Base-by-base conservation (phyloP, 1,140 invertebrate genomes). In the Lucilia sericata region DNA sequence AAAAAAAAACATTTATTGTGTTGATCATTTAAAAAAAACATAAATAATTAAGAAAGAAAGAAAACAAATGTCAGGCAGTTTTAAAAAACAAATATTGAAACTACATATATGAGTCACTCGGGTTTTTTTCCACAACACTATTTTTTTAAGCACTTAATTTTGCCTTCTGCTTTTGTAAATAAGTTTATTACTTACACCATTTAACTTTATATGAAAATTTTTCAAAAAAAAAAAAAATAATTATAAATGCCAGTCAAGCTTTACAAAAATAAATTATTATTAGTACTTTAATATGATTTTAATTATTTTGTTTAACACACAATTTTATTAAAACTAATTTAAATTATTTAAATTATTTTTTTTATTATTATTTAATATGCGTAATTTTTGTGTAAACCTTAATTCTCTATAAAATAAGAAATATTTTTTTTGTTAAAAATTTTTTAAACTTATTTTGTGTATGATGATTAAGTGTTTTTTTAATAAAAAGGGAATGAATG, bases 211-310 rank as follows among this genome's bases (percentile, higher is more conserved):
- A n/a, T 30, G 3, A 30, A 30, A 30, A 30, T 2, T 2, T 17
- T 60, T 17, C n/a, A n/a, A 9, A 2, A 70, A 70, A 70, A 70
- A 30, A 2, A 30, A 30, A 30, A 30, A 2, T 30, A 30, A 70
- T 70, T 70, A 21, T 25, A 70, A 70, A 70, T 70, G 65, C 65
- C 65, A 70, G 65, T 70, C 65, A 70, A n/a, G n/a, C n/a, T n/a
- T n/a, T n/a, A n/a, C n/a, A n/a, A 70, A 30, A 30, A 8, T 70
- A 70, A 70, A 70, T 21, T 21, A 65, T n/a, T 70, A 70, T 42
- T 42, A 42, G 7, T 19, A 21, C 10, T 70, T 70, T 70, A 19
- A 19, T 21, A 70, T 5, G 17, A 8, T 70, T 70, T 70, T 70
- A 19, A 70, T 70, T 70, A 70, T 55, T 1, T 42, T 55, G 17